These are phyloP conservation scores for Alces alces DNA, from an alignment of 2,113 vertebrate species.

Conservation along the genomic window DNA sequence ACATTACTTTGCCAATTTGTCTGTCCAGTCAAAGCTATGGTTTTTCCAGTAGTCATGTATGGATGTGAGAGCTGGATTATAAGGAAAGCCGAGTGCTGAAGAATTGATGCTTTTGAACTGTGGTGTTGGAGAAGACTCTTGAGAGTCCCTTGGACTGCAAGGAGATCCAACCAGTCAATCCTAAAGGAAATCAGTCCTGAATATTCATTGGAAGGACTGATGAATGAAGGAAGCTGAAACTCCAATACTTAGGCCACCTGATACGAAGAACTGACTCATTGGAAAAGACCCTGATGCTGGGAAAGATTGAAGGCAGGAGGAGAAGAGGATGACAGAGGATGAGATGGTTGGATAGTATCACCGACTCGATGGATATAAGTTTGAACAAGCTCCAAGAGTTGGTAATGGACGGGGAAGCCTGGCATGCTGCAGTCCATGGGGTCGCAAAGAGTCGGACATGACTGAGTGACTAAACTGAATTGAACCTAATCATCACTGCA, in stretches of 20 bases:
- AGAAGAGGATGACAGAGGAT: background rate
- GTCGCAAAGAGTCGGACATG: background rate
- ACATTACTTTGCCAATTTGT: background rate
- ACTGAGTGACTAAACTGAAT: background rate
- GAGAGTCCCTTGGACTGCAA: background rate
- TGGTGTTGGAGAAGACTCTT: background rate
- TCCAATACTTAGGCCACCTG: background rate
- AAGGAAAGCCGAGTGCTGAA: background rate
- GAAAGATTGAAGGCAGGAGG: background rate
- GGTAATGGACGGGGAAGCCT: background rate
- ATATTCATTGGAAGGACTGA: background rate
- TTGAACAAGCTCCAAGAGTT: background rate
- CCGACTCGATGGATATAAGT: background rate
- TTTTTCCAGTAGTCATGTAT: background rate
- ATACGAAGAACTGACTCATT: background rate
- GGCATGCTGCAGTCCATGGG: background rate
- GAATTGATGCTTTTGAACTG: background rate
- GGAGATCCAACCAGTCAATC: background rate
- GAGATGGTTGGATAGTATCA: background rate
- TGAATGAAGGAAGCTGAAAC: background rate
- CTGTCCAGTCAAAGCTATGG: background rate
- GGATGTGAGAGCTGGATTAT: background rate
- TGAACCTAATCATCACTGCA: background rate
- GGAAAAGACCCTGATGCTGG: background rate
- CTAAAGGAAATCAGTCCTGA: background rate